Conservation (phyloP, 1,140 invertebrate genomes). For the Pogonus chalceus region DNA sequence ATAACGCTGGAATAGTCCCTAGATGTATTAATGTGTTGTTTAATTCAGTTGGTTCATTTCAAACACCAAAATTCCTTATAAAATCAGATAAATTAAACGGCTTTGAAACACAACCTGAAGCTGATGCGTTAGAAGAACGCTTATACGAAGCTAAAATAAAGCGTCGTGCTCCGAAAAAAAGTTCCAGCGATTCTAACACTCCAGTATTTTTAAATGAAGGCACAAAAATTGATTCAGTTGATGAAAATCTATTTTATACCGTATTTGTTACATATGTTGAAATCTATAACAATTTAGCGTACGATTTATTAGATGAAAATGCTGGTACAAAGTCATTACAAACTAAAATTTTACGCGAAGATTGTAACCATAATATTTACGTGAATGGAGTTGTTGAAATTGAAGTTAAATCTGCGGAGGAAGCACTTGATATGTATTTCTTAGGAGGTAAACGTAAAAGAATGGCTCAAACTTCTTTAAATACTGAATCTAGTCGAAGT, state of each 20-base stretch:
- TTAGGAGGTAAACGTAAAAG: conserved; percentile 73
- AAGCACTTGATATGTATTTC: conserved; percentile 80
- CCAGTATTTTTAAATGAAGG: conserved; percentile 22
- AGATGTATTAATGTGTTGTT: conserved; percentile 86
- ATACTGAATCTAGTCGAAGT: conserved; percentile 85
- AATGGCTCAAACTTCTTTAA: conserved; percentile 80
- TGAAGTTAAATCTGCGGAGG: conserved; percentile 81
- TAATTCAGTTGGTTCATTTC: conserved; percentile 70
- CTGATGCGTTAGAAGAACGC: conserved; percentile 75
- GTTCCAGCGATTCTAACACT: not conserved
- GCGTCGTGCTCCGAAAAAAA: not conserved
- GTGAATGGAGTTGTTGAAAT: conserved; percentile 82
- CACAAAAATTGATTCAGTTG: conserved; percentile 46
- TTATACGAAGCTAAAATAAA: conserved; percentile 33
- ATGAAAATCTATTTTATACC: conserved; percentile 74
- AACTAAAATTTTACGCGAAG: conserved; percentile 65
- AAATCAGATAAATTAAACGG: conserved; percentile 89
- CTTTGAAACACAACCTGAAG: conserved; percentile 80
- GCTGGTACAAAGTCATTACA: conserved; percentile 38
- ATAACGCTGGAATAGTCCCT: conserved; percentile 78
- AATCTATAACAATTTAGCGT: conserved; percentile 97
- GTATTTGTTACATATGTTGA: conserved; percentile 96
- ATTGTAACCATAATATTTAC: conserved; percentile 76
- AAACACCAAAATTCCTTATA: conserved; percentile 77
- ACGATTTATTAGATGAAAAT: conserved; percentile 81